These are phyloP conservation scores for Apeltes quadracus DNA, from an alignment of 2,113 vertebrate species.

Conservation along the genomic window DNA sequence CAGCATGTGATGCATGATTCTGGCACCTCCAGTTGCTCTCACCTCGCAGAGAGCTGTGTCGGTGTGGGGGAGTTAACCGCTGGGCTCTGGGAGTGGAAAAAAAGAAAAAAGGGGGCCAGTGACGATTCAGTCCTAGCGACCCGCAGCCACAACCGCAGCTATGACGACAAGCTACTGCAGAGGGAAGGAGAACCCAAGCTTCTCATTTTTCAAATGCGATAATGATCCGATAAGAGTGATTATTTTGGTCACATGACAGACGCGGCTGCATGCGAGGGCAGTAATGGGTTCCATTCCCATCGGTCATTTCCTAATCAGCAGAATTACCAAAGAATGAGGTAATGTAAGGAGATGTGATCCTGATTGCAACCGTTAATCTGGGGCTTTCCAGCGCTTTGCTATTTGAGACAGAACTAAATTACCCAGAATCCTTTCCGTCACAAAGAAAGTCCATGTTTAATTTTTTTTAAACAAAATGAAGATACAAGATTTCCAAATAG, in stretches of 20 bases:
- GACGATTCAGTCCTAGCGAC: conserved; percentile 62
- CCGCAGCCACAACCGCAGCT: conserved; percentile 34
- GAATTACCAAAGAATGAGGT: conserved; percentile 26
- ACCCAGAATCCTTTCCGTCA: conserved; percentile 29
- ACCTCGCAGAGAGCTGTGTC: conserved; percentile 23
- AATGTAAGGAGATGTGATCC: conserved; percentile 1
- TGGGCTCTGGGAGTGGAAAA: neutral
- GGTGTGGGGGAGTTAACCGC: conserved; percentile 23
- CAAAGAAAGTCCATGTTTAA: too few relatives aligned
- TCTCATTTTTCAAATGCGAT: neutral
- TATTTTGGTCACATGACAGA: neutral
- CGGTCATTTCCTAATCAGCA: conserved; percentile 15
- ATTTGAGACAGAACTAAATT: conserved; percentile 20
- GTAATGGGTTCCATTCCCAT: neutral
- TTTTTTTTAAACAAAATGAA: neutral
- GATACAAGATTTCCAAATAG: too few relatives aligned
- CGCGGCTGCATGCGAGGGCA: neutral
- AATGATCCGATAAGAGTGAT: neutral
- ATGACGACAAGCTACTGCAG: neutral
- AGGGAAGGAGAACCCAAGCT: too few relatives aligned
- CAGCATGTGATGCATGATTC: conserved; percentile 52
- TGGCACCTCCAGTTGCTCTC: conserved; percentile 50
- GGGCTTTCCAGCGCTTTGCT: too few relatives aligned
- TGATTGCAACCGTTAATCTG: conserved; percentile 13
- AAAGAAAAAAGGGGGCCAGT: conserved; percentile 16